phyloP scores from a whole-genome alignment of 2,888 invertebrate genomes.

The Callyntrura sp. region DNA sequence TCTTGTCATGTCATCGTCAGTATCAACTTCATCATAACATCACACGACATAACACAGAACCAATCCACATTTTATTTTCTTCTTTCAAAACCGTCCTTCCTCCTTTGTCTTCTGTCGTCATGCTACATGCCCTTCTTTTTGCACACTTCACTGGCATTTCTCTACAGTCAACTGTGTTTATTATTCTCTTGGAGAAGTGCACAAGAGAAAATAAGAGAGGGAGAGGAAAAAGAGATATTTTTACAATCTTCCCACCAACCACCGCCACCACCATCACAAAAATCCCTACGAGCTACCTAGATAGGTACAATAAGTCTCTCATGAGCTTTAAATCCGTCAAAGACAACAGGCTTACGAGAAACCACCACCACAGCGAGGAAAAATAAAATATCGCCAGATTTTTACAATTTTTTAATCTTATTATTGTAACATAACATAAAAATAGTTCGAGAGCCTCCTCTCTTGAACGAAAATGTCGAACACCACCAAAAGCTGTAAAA shows the following conservation, averaged over 20 bases:
- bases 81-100: neutral
- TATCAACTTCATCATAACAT: too few relatives aligned
- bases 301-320: neutral
- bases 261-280: too few relatives aligned
- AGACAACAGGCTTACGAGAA: slow-evolving; percentile 5
- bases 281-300: too few relatives aligned
- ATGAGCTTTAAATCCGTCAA: neutral
- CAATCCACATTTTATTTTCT: neutral
- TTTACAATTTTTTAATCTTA: neutral
- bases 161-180: neutral
- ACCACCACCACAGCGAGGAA: neutral
- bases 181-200: too few relatives aligned
- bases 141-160: neutral
- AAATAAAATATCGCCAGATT: neutral
- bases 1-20: too few relatives aligned
- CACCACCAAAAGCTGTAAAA: too few relatives aligned
- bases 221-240: slow-evolving; percentile 25
- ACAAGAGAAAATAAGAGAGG: too few relatives aligned
- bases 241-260: slow-evolving; percentile 35
- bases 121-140: slow-evolving; percentile 5
- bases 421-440: neutral
- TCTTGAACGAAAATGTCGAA: too few relatives aligned
- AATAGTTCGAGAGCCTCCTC: too few relatives aligned
- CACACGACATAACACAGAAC: neutral
- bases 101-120: slow-evolving; percentile 23